phyloP scores from a whole-genome alignment of 2,113 vertebrate species.

The Haemorhous mexicanus region DNA sequence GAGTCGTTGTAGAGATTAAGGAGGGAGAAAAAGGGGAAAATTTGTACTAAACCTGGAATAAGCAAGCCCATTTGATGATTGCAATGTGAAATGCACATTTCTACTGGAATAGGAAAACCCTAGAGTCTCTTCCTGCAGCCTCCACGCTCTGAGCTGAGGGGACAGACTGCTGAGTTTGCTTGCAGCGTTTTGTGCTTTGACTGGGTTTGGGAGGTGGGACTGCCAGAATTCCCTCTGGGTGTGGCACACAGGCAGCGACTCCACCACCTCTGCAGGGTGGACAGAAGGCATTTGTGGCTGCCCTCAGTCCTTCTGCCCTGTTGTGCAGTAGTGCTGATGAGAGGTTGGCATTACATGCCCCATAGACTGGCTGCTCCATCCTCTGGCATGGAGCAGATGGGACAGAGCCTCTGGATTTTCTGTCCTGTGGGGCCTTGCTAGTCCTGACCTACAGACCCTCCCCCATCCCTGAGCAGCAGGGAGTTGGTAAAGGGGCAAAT shows the following conservation, averaged over 20 bases:
- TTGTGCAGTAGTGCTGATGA: neutral
- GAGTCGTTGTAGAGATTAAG: neutral
- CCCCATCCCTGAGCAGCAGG: rapidly evolving
- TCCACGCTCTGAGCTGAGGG: neutral
- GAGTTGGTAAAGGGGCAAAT: neutral
- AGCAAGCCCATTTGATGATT: neutral
- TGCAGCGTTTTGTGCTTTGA: neutral
- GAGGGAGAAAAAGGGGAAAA: neutral
- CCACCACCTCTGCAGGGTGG: neutral
- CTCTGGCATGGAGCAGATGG: neutral
- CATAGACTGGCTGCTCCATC: neutral
- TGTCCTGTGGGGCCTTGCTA: neutral
- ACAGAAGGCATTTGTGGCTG: neutral
- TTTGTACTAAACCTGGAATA: neutral
- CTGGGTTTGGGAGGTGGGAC: neutral
- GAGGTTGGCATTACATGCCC: neutral
- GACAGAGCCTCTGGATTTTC: neutral
- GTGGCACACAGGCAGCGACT: neutral
- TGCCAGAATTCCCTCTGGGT: neutral
- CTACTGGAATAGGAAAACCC: neutral
- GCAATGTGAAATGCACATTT: neutral
- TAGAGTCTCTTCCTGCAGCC: neutral
- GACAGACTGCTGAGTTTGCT: neutral
- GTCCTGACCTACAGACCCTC: neutral
- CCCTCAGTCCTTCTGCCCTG: rapidly evolving